Conservation (phyloP, 2,888 invertebrate species). For the Papilio protenor region DNA sequence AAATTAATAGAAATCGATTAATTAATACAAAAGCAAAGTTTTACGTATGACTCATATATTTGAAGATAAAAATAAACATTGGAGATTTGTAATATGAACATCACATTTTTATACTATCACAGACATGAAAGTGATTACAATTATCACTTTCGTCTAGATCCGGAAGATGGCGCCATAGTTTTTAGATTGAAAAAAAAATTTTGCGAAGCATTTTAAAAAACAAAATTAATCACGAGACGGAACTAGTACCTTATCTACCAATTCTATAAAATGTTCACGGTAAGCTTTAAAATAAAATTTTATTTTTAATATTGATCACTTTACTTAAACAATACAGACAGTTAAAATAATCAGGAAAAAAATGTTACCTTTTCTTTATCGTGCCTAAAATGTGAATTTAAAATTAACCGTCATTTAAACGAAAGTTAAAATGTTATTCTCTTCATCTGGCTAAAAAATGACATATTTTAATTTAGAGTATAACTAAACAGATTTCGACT, state of each 20-base stretch:
- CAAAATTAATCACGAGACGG: slow-evolving; percentile 12
- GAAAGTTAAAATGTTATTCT: no score
- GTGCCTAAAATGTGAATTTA: no score
- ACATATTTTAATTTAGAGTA: no score
- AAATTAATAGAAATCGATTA: slow-evolving; percentile 28
- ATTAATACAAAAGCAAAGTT: slow-evolving; percentile 26
- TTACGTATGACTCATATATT: slow-evolving; percentile 1
- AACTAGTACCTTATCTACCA: neutral
- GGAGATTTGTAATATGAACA: neutral
- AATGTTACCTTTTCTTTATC: no score
- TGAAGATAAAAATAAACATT: neutral
- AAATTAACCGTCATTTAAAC: no score
- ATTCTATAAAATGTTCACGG: neutral
- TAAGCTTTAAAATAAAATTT: neutral
- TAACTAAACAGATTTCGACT: no score
- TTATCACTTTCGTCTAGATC: slow-evolving; percentile 10
- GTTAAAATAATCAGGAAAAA: no score
- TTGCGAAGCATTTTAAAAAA: neutral
- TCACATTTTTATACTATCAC: neutral
- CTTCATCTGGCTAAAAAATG: no score
- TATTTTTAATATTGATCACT: neutral
- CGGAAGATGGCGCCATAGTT: slow-evolving; percentile 23
- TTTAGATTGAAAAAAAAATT: neutral
- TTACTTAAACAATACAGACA: neutral
- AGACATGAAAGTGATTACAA: slow-evolving; percentile 6